A percentile compares a stretch with the other conserved stretches of the same genome.
These are phyloP conservation scores for Listrodromus nycthemerus DNA, from an alignment of 2,888 invertebrate species.

Conservation along the genomic window DNA sequence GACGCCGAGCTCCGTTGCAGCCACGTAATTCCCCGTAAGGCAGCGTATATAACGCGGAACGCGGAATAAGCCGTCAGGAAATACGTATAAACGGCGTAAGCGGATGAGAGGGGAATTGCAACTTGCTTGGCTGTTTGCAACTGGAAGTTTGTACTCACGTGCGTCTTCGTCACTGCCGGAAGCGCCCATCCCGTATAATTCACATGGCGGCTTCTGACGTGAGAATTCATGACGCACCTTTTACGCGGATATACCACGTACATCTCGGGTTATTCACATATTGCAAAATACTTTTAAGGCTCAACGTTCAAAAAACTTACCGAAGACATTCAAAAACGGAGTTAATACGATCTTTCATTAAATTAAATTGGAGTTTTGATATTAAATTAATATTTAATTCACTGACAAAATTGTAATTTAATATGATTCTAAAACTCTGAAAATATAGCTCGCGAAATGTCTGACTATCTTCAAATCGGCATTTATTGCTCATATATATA, in stretches of 20 bases:
- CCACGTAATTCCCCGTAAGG: not conserved
- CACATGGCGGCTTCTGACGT: conserved; percentile 34
- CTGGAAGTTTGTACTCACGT: conserved; percentile 24
- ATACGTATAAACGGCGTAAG: conserved; percentile 15
- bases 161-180: conserved; percentile 48
- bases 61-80: conserved; percentile 46
- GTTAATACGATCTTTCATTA: too few species aligned
- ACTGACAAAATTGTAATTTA: too few species aligned
- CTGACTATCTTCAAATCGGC: too few species aligned
- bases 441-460: too few species aligned
- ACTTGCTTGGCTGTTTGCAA: conserved; percentile 15
- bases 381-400: too few species aligned
- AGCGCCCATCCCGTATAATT: conserved; percentile 27
- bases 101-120: conserved; percentile 21
- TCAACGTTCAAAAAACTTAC: too few species aligned
- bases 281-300: not conserved
- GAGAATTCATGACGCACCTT: conserved; percentile 10
- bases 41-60: conserved; percentile 12
- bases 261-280: not conserved
- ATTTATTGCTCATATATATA: too few species aligned
- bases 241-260: not conserved
- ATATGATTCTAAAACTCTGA: too few species aligned
- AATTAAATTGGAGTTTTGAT: too few species aligned
- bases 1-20: conserved; percentile 26
- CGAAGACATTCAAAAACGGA: too few species aligned